These are phyloP conservation scores for Himalopsyche phryganea DNA, from an alignment of 1,140 invertebrate species.

Conservation along the genomic window DNA sequence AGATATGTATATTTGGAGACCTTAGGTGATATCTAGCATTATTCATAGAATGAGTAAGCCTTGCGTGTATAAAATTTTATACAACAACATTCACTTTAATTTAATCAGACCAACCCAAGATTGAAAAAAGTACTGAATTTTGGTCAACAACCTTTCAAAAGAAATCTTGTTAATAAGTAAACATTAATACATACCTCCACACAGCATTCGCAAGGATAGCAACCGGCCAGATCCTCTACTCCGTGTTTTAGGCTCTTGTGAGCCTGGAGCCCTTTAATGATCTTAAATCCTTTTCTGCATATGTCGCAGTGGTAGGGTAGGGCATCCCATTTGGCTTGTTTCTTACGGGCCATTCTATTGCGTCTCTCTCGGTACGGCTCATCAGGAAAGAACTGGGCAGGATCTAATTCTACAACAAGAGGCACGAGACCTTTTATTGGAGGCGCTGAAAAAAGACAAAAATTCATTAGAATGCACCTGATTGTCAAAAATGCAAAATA, in stretches of 20 bases:
- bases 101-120: too few species aligned
- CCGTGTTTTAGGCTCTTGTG: constrained; percentile 23
- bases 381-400: constrained; percentile 11
- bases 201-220: constrained; percentile 20
- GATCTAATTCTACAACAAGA: constrained; percentile 13
- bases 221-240: constrained; percentile 9
- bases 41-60: too few species aligned
- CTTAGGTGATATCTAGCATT: too few species aligned
- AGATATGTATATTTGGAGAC: too few species aligned
- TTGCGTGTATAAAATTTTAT: too few species aligned
- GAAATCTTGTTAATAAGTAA: too few species aligned
- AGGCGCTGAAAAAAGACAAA: too few species aligned
- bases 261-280: constrained; percentile 12
- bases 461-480: too few species aligned
- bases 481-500: too few species aligned
- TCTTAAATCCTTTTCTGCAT: constrained; percentile 21
- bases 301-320: constrained; percentile 16
- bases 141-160: too few species aligned
- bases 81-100: too few species aligned
- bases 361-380: constrained; percentile 16
- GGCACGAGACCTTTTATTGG: too few species aligned
- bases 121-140: neutral
- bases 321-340: neutral
- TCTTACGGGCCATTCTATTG: neutral
- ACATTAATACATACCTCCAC: neutral